These are phyloP conservation scores for Scophthalmus maximus DNA, from an alignment of 2,113 vertebrate species.

Conservation along the genomic window DNA sequence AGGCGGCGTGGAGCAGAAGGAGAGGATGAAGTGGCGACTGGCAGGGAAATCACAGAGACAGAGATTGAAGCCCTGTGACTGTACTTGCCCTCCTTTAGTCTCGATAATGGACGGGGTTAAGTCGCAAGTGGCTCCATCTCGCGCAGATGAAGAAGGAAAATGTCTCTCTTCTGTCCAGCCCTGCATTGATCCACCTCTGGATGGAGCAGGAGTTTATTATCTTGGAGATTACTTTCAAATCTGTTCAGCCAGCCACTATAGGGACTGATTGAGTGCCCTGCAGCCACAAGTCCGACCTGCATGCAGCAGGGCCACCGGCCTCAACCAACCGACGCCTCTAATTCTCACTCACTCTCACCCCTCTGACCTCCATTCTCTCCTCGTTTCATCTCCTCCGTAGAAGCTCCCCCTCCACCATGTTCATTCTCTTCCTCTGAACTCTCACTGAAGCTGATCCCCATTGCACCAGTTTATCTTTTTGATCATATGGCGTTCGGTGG, in stretches of 20 bases:
- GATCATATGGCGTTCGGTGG: slow-evolving; percentile 5
- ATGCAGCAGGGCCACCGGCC: slow-evolving; percentile 24
- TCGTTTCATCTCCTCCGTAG: slow-evolving; percentile 10
- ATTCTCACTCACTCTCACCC: slow-evolving; percentile 35
- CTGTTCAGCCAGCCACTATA: slow-evolving; percentile 47
- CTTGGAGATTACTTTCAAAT: slow-evolving; percentile 75
- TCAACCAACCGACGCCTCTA: slow-evolving; percentile 38
- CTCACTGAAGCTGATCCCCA: background rate
- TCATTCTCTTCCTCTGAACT: background rate
- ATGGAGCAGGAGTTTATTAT: slow-evolving; percentile 75
- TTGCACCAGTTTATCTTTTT: slow-evolving; percentile 24
- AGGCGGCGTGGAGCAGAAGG: slow-evolving; percentile 7
- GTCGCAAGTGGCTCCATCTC: slow-evolving; percentile 40
- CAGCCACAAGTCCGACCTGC: slow-evolving; percentile 38
- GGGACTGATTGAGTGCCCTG: slow-evolving; percentile 61
- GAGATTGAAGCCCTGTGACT: slow-evolving; percentile 46
- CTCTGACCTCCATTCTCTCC: slow-evolving; percentile 44
- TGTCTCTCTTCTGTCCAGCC: slow-evolving; percentile 50
- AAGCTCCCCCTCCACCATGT: slow-evolving; percentile 4
- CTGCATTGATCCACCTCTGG: slow-evolving; percentile 70
- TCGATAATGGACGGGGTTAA: slow-evolving; percentile 64
- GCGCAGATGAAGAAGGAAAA: slow-evolving; percentile 59
- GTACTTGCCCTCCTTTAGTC: slow-evolving; percentile 22
- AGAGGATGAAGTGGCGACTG: slow-evolving; percentile 33
- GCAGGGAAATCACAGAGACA: slow-evolving; percentile 52